A percentile compares a stretch with the other conserved stretches of the same genome.
Evolutionary conservation across 2,113 vertebrate genomes (phyloP).

Genomic region (Pungitius pungitius): DNA sequence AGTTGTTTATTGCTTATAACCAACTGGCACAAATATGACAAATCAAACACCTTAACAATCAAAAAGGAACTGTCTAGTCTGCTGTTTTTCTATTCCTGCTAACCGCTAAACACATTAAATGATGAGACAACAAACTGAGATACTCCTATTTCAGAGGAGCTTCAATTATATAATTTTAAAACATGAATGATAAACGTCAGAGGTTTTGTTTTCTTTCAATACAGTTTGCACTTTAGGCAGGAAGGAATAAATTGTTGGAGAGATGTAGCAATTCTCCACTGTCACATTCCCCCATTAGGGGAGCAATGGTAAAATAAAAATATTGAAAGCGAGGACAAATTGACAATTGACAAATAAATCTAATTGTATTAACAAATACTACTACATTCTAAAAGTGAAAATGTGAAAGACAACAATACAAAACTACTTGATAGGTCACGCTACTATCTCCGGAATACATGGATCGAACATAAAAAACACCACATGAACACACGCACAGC

Average conservation of each 20-base stretch:
- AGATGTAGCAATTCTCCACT: slow-evolving; percentile 1
- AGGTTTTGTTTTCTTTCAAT: not conserved
- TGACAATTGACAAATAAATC: not conserved
- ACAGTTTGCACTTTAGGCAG: not conserved
- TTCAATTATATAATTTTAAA: not conserved
- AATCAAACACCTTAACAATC: not conserved
- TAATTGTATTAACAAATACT: not conserved
- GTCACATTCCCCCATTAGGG: not conserved
- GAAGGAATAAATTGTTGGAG: not conserved
- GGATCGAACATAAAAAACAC: not conserved
- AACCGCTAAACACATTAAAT: not conserved
- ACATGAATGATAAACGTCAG: not conserved
- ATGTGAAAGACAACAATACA: not conserved
- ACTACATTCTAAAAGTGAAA: not conserved
- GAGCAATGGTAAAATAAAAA: not conserved
- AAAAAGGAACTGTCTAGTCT: not conserved
- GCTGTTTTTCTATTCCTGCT: not conserved
- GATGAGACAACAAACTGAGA: not conserved
- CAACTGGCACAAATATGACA: not conserved
- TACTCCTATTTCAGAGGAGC: not conserved
- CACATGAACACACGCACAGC: not conserved
- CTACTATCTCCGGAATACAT: not conserved
- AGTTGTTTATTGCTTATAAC: not conserved
- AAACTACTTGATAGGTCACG: not conserved
- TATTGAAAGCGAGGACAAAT: too few relatives aligned